Base-by-base conservation (phyloP, 2,888 invertebrate species). In the Argyresthia goedartella region DNA sequence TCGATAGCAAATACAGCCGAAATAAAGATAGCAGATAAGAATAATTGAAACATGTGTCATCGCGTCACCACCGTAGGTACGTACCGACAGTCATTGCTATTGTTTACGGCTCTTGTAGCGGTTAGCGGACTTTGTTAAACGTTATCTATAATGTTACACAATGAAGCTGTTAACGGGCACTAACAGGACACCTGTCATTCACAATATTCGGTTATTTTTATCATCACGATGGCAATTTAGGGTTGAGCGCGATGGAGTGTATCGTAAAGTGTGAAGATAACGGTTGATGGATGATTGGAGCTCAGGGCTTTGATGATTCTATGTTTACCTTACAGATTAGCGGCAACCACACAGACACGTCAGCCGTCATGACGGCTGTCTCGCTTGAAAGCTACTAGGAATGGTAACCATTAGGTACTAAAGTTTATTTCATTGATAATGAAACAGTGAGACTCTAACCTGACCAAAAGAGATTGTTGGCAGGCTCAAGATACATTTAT, bases 21-120 rank as follows among this genome's bases (percentile, higher is more conserved):
- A 54, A 49, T 63, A 63, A 63, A 72, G 69, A 76, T 77, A 77
- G 65, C 60, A 59, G 82, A 82, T 82, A 81, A 78, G 58, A 73
- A 69, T 81, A 79, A 82, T 81, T 81, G 80, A 80, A 81, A 81
- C 81, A 81, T 82, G 82, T 85, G 84, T 76, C 66, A 60, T 56
- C 58, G 63, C 67, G 67, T 66, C 60, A 57, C 55, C 34, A 60
- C 59, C 16, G 10, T 25, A 2, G 39, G n/a, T n/a, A n/a, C n/a
- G n/a, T n/a, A n/a, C n/a, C 67, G 68, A 69, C 63, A 62, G 64
- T 57, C 56, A 54, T 53, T 14, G 54, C 59, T n/a, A 48, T 67
- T 71, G 70, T 71, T 65, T 71, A 68, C 65, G 64, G 55, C 61
- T 65, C 66, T 71, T 71, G 71, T 69, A 70, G 62, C 60, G 64